Evolutionary conservation across 2,797 vertebrate species (phyloP), one percentile per base, ranked within the genome.

Genomic region (Tapirus indicus): DNA sequence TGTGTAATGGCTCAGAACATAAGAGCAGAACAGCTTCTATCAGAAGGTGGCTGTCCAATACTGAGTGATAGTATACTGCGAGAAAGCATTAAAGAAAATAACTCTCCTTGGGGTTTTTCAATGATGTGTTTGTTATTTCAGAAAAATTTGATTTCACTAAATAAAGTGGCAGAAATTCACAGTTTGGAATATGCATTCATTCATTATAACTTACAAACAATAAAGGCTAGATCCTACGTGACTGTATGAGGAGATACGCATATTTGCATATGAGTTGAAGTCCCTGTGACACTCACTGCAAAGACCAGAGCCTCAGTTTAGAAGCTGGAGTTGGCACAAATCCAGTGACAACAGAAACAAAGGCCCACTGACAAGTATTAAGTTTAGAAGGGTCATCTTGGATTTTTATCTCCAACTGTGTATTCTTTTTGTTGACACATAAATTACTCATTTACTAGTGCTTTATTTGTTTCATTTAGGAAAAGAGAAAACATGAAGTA

Each of bases 401-500:
- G 72, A 54, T 66, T 77, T 91, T 88, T 71, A 54, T 49, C 44
- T 58, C 68, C 20, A 52, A 25, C 44, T 25, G 0, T 56, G 8
- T 29, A 72, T 62, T 90, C 41, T 54, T 84, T 92, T 77, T 79
- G 27, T 49, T 16, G n/a, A 52, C 27, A 47, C 60, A 77, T 21
- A 93, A 91, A 38, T 60, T 38, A 56, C 71, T 93, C 78, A 25
- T 77, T 80, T 69, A 72, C 44, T 6, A 71, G n/a, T 29, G 8
- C 18, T 89, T 89, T 82, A 44, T 54, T 83, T 82, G 83, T 75
- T 97, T 95, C 20, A 62, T 41, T 41, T 35, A 66, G 64, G 41
- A 66, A 89, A 96, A 87, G 17, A 56, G 35, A 78, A 88, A 75
- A 69, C 25, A 27, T 54, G 38, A 84, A 62, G 69, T 49, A 78